Conservation (phyloP, 2,113 vertebrate species). For the Prunella himalayana region DNA sequence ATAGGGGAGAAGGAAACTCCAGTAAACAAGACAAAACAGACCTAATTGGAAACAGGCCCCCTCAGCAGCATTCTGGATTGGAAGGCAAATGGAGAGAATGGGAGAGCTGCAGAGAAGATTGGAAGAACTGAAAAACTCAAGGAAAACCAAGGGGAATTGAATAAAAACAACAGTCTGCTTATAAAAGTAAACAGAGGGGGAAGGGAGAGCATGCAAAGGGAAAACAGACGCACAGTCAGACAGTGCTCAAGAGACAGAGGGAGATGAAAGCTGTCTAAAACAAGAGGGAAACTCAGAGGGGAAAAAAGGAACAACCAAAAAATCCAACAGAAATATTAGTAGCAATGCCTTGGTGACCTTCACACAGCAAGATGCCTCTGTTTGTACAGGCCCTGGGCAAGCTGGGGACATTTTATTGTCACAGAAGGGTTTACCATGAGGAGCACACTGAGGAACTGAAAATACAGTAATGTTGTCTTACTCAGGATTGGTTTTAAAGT, state of each 20-base stretch:
- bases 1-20: background rate
- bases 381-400: background rate
- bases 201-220: conserved; percentile 40
- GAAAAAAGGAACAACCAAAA: background rate
- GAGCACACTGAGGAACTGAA: background rate
- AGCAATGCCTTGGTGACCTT: background rate
- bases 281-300: background rate
- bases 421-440: background rate
- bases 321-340: background rate
- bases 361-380: background rate
- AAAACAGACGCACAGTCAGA: conserved; percentile 62
- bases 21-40: conserved; percentile 34
- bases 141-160: conserved; percentile 40
- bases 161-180: conserved; percentile 58
- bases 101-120: conserved; percentile 23
- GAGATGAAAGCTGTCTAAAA: conserved; percentile 3
- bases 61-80: background rate
- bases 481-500: background rate
- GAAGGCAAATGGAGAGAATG: background rate
- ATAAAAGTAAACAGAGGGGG: conserved; percentile 62
- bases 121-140: conserved; percentile 47
- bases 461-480: background rate
- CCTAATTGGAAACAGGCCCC: conserved; percentile 19
- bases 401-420: background rate
- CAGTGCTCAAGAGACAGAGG: background rate